Evolutionary conservation across 2,888 invertebrate species (phyloP), one percentile per base, ranked within the genome.

Genomic region (Bugulina stolonifera): DNA sequence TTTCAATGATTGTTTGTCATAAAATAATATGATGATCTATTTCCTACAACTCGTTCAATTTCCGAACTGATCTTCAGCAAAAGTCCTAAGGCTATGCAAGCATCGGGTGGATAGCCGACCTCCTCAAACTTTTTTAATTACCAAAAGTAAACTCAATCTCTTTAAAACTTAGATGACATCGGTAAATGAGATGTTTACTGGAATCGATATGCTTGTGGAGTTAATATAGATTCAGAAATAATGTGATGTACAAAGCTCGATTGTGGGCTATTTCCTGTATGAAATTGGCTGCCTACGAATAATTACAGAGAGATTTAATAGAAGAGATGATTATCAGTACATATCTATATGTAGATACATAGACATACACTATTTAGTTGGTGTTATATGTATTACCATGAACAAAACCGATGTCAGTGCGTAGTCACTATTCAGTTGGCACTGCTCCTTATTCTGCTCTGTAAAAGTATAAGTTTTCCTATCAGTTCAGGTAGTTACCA

Each of bases 1-100:
- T 25, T 32, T 29, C 32, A 5, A 27, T 14, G 10, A 29, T 64
- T 64, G 32, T 64, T 64, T 64, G 64, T 64, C 64, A 14, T 32
- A 27, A 25, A 64, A 64, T 64, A 64, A 64, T 64, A 64, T 64
- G 64, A 64, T 64, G 64, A 64, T 22, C 64, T 64, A 64, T 64
- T 64, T 64, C 64, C 64, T 64, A 64, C 64, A 64, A 10, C 64
- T 64, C 64, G 32, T 64, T 64, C 64, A 64, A 64, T 64, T 64
- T 64, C 64, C 64, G 64, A 25, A 5, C 18, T 27, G 27, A 27
- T 29, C 64, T 64, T 18, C 32, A 34, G 10, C 18, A 10, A 10
- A 18, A 43, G 18, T 43, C 18, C 43, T 43, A 43, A 43, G 18
- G 43, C 43, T 43, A 43, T 10, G 43, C 43, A 43, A 10, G 18